Conservation (phyloP, 2,113 vertebrate genomes). For the Athene noctua region DNA sequence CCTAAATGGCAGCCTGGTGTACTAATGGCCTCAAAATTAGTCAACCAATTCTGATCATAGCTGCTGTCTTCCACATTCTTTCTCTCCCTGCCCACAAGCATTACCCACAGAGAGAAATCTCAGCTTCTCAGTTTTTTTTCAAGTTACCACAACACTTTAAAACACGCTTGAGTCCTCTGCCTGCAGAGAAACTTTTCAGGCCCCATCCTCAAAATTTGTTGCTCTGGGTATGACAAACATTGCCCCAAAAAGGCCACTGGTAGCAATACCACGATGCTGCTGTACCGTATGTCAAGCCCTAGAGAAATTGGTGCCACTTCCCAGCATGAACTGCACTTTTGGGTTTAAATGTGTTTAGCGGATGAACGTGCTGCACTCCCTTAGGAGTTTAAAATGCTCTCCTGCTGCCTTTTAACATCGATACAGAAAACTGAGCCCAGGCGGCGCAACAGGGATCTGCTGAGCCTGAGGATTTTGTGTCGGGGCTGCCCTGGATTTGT, state of each 20-base stretch:
- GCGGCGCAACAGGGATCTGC: rapidly evolving
- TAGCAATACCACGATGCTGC: rapidly evolving
- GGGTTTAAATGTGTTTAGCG: rapidly evolving
- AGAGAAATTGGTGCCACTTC: not conserved
- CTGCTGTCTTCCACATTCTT: not conserved
- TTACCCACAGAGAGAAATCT: not conserved
- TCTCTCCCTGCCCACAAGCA: rapidly evolving
- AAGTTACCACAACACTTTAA: not conserved
- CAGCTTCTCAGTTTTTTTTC: not conserved
- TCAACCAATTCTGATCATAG: not conserved
- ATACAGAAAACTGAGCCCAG: not conserved
- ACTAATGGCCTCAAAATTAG: not conserved
- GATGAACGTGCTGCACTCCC: not conserved
- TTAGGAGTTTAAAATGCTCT: not conserved
- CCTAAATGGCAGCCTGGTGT: not conserved
- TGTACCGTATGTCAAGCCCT: rapidly evolving
- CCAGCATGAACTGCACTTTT: rapidly evolving
- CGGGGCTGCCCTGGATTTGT: rapidly evolving
- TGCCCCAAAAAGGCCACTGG: rapidly evolving
- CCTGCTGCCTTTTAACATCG: not conserved
- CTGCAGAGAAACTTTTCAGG: not conserved
- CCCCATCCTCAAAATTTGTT: not conserved
- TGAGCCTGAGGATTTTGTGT: not conserved
- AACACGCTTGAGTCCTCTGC: not conserved
- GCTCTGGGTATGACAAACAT: not conserved